phyloP scores from a whole-genome alignment of 2,797 vertebrate species.

The Tokudaia tokunoshimensis region DNA sequence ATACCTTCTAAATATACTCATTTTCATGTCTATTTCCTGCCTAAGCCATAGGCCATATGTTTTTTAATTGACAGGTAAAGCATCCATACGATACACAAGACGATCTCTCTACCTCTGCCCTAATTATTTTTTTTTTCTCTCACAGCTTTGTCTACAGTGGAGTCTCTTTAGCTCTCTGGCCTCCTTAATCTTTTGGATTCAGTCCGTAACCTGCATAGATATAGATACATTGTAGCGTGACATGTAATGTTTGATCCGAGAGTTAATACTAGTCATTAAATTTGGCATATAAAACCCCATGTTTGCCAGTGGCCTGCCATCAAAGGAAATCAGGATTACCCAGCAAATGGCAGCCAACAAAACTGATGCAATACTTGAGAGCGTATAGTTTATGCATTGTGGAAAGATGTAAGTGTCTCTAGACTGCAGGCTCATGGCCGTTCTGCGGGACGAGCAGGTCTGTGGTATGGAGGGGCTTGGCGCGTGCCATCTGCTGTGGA shows the following conservation, averaged over 20 bases:
- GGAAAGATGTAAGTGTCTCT: neutral
- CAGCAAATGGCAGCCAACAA: neutral
- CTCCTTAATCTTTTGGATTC: neutral
- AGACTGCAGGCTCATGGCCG: fast-evolving
- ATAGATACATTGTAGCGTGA: neutral
- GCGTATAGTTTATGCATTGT: neutral
- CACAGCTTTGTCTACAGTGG: neutral
- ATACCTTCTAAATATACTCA: neutral
- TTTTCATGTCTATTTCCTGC: neutral
- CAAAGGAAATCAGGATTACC: neutral
- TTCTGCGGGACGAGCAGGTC: neutral
- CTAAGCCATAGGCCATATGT: neutral
- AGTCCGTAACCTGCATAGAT: neutral
- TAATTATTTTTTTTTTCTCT: neutral
- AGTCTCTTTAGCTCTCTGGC: neutral
- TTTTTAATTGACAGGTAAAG: neutral
- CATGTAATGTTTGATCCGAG: neutral
- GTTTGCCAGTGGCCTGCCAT: neutral
- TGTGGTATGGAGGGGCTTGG: neutral
- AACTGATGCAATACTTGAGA: neutral
- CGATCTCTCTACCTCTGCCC: neutral
- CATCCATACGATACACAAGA: neutral
- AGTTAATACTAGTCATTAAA: neutral
- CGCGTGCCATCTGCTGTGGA: neutral
- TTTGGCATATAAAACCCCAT: neutral